Evolutionary conservation across 2,888 invertebrate genomes (phyloP).

Genomic region (Apocheima hispidaria): DNA sequence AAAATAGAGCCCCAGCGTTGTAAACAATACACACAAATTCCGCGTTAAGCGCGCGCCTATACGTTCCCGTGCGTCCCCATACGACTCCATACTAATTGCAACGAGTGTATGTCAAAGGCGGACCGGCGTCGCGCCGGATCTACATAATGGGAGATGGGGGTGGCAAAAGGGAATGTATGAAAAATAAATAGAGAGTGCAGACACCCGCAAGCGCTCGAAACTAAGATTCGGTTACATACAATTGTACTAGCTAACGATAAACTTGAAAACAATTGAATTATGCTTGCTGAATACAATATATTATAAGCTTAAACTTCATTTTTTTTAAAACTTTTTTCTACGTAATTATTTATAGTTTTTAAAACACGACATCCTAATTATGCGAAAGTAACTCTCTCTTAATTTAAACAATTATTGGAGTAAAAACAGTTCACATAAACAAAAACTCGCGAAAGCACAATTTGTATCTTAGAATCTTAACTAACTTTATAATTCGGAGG

Average conservation of each 20-base stretch:
- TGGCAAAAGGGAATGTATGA: constrained; percentile 75
- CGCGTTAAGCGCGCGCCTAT: constrained; percentile 43
- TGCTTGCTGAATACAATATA: constrained; percentile 21
- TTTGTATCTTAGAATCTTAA: too few species aligned
- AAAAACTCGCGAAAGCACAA: too few species aligned
- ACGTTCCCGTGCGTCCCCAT: constrained; percentile 44
- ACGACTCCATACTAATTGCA: constrained; percentile 81
- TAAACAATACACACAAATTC: constrained; percentile 48
- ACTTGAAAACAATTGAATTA: constrained; percentile 51
- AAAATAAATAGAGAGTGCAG: constrained; percentile 71
- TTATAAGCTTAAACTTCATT: too few species aligned
- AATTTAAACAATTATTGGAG: too few species aligned
- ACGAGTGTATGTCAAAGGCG: constrained; percentile 83
- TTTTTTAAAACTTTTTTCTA: background rate
- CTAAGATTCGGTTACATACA: constrained; percentile 78
- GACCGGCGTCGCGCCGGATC: constrained; percentile 84
- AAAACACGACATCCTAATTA: too few species aligned
- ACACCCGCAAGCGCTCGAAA: constrained; percentile 61
- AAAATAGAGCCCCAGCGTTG: too few species aligned
- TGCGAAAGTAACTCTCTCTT: too few species aligned
- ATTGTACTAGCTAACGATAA: constrained; percentile 68
- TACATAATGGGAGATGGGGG: constrained; percentile 82
- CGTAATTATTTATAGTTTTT: too few species aligned
- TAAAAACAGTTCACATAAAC: too few species aligned
- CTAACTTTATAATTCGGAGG: too few species aligned